Conservation (phyloP, 2,113 vertebrate genomes). For the Ammospiza caudacuta region DNA sequence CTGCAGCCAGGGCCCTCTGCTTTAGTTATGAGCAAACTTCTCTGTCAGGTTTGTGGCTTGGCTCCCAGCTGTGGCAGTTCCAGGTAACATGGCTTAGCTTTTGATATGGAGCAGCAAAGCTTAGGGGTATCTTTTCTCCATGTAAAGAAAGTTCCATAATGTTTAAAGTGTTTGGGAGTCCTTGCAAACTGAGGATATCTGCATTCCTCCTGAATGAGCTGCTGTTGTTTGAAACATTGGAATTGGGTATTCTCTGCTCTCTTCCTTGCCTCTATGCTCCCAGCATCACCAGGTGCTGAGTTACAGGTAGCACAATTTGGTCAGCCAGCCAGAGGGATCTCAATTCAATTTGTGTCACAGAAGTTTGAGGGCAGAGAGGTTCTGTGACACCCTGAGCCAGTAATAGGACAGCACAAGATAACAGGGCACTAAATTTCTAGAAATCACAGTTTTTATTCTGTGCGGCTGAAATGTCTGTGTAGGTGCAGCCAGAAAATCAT, state of each 20-base stretch:
- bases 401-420: fast-evolving
- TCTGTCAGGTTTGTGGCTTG: no score
- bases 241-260: not conserved
- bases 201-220: not conserved
- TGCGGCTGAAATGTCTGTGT: not conserved
- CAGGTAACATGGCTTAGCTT: no score
- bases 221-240: not conserved
- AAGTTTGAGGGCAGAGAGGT: not conserved
- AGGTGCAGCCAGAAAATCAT: not conserved
- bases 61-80: no score
- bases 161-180: not conserved
- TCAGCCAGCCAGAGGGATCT: not conserved
- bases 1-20: no score
- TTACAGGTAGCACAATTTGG: not conserved
- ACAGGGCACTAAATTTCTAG: not conserved
- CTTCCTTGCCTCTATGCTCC: not conserved
- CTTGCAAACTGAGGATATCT: not conserved
- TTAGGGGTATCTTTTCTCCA: no score
- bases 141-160: no score
- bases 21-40: no score
- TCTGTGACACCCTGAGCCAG: not conserved
- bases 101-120: no score
- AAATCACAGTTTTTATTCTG: not conserved
- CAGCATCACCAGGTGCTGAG: not conserved
- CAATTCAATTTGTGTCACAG: not conserved